Evolutionary conservation across 2,113 vertebrate species (phyloP).

Genomic region (Apodemus sylvaticus): DNA sequence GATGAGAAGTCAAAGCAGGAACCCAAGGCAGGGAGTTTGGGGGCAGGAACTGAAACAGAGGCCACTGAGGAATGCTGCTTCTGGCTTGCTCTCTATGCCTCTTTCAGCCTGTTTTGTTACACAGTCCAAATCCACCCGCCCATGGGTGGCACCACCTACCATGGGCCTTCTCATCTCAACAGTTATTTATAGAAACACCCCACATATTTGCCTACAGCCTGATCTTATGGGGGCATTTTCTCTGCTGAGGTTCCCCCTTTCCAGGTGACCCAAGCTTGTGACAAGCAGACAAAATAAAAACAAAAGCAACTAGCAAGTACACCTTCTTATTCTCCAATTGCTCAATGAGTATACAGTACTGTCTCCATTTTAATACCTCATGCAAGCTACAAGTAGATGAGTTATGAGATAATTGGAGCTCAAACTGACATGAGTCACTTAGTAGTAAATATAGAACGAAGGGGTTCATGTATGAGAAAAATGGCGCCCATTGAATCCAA

Average conservation of each 20-base stretch:
- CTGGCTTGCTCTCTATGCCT: neutral
- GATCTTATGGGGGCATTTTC: neutral
- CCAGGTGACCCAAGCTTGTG: neutral
- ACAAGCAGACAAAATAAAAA: neutral
- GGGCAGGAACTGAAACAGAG: neutral
- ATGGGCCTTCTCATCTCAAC: neutral
- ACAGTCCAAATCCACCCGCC: too few relatives aligned
- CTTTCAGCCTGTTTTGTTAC: neutral
- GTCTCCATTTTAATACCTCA: neutral
- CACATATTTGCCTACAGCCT: neutral
- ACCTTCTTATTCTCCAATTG: neutral
- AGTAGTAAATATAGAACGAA: constrained; percentile 50
- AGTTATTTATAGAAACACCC: neutral
- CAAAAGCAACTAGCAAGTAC: neutral
- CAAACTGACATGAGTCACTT: constrained; percentile 20
- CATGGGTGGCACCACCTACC: neutral
- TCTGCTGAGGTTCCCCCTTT: neutral
- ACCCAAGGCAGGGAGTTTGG: neutral
- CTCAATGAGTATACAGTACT: neutral
- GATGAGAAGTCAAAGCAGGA: neutral
- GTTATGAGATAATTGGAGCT: constrained; percentile 45
- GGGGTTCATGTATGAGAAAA: constrained; percentile 39
- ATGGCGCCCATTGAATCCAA: neutral
- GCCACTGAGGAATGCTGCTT: neutral
- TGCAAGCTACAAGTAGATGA: neutral